phyloP scores from a whole-genome alignment of 2,888 invertebrate species.

The Drosophila infuscata region DNA sequence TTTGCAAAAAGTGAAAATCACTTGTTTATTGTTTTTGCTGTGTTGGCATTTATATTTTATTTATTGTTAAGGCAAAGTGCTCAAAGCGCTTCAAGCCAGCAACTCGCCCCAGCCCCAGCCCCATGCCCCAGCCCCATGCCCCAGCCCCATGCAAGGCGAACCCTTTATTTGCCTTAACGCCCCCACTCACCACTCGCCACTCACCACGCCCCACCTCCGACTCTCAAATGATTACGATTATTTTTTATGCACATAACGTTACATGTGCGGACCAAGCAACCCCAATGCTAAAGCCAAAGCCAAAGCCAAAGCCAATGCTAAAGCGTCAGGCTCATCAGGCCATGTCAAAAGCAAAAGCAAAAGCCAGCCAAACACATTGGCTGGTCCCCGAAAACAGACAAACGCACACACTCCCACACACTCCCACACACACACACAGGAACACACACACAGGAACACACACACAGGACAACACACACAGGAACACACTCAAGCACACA shows the following conservation, averaged over 20 bases:
- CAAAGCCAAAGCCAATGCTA: slow-evolving; percentile 38
- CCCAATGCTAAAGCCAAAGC: slow-evolving; percentile 36
- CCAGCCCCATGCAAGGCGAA: slow-evolving; percentile 23
- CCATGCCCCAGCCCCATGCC: background rate
- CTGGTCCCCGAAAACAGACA: slow-evolving; percentile 29
- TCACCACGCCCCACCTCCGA: slow-evolving; percentile 44
- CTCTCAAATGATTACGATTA: slow-evolving; percentile 81
- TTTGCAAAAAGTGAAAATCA: slow-evolving; percentile 44
- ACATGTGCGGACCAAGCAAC: slow-evolving; percentile 42
- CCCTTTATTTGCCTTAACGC: slow-evolving; percentile 52
- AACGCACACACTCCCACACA: background rate
- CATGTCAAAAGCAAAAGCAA: slow-evolving; percentile 66
- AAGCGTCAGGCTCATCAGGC: slow-evolving; percentile 59
- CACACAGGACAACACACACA: slow-evolving; percentile 5
- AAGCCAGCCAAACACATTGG: slow-evolving; percentile 28
- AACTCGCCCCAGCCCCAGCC: slow-evolving; percentile 1
- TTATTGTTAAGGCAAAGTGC: slow-evolving; percentile 63
- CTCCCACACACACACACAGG: background rate
- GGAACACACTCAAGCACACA: background rate
- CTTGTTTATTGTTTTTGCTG: slow-evolving; percentile 46
- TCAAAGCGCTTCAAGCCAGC: slow-evolving; percentile 60
- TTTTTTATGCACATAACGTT: slow-evolving; percentile 77
- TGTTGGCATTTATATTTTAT: slow-evolving; percentile 57
- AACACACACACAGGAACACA: background rate
- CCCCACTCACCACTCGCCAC: background rate